These are phyloP conservation scores for Crocidura indochinensis DNA, from an alignment of 2,797 vertebrate genomes.

Conservation along the genomic window DNA sequence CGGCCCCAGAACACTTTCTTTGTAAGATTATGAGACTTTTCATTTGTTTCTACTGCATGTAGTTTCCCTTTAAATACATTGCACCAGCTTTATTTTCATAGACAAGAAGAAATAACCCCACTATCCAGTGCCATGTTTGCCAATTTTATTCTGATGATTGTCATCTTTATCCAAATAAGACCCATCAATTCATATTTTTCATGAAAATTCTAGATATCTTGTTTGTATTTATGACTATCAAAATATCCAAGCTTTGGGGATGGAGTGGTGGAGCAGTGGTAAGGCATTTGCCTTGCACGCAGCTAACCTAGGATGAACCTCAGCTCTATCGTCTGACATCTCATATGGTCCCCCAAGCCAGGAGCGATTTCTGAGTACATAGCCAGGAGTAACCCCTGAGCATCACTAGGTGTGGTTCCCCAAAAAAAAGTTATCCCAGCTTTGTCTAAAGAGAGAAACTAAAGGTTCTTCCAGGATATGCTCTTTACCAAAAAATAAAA, in stretches of 20 bases:
- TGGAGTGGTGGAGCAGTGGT: no score
- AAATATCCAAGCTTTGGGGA: not conserved
- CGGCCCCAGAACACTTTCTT: not conserved
- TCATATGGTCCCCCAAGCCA: no score
- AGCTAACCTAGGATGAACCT: no score
- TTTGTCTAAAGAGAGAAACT: conserved; percentile 21
- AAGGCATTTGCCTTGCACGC: no score
- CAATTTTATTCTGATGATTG: conserved; percentile 54
- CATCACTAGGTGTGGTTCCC: no score
- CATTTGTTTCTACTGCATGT: conserved; percentile 55
- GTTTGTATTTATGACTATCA: conserved; percentile 33
- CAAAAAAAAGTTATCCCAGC: no score
- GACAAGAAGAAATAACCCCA: not conserved
- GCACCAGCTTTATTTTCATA: conserved; percentile 54
- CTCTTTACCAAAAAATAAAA: not conserved
- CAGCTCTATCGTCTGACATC: no score
- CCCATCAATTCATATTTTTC: conserved; percentile 54
- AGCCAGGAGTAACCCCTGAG: no score
- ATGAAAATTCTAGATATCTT: conserved; percentile 43
- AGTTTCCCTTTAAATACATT: conserved; percentile 45
- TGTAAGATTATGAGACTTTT: conserved; percentile 40
- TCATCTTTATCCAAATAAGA: conserved; percentile 61
- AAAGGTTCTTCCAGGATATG: conserved; percentile 7
- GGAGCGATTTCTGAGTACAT: no score
- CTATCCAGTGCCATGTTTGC: conserved; percentile 37